These are phyloP conservation scores for Polydrusus tereticollis DNA, from an alignment of 2,888 invertebrate genomes.

Conservation along the genomic window DNA sequence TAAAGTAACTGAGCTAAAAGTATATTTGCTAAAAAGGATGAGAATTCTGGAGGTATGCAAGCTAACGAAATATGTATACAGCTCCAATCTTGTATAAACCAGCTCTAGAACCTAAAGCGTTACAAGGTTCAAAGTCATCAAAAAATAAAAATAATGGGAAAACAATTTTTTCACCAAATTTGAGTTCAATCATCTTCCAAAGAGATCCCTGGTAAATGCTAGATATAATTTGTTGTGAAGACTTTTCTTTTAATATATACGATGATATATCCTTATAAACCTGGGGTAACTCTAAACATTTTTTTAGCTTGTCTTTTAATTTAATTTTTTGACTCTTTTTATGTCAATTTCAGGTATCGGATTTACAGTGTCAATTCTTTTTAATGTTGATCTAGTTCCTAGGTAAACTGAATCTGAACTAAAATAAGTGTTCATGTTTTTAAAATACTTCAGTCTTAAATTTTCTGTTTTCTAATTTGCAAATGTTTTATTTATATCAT, in stretches of 20 bases:
- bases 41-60: conserved; percentile 30
- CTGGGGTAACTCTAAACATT: conserved; percentile 23
- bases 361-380: not conserved
- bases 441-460: not conserved
- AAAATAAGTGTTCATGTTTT: not conserved
- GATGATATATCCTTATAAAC: not conserved
- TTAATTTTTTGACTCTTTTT: conserved; percentile 20
- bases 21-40: conserved; percentile 29
- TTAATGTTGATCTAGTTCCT: not conserved
- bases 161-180: not conserved
- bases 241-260: conserved; percentile 5
- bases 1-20: conserved; percentile 32
- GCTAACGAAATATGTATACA: conserved; percentile 31
- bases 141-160: not conserved
- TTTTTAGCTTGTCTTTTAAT: not conserved
- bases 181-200: conserved; percentile 25
- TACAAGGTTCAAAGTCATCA: conserved; percentile 25
- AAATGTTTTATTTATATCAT: not conserved
- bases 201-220: conserved; percentile 24
- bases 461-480: not conserved
- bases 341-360: not conserved
- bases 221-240: not conserved
- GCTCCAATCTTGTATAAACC: conserved; percentile 35
- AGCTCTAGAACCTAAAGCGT: conserved; percentile 33
- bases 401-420: not conserved